A percentile compares a stretch with the other conserved stretches of the same genome.
Evolutionary conservation across 2,113 vertebrate species (phyloP).

Genomic region (Cephalopholis sonnerati): DNA sequence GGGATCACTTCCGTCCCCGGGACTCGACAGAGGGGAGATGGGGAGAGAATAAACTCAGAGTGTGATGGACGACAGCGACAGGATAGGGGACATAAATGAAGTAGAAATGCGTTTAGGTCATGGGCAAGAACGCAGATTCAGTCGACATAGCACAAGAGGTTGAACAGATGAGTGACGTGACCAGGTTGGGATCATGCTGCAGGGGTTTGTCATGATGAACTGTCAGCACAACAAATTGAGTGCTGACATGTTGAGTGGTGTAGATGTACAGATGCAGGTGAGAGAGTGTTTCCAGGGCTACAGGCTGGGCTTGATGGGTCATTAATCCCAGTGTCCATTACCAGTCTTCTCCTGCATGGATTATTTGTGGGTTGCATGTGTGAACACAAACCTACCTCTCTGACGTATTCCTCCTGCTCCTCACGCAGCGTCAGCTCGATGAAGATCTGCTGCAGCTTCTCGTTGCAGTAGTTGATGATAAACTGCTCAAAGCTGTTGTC

Average conservation of each 20-base stretch:
- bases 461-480: slow-evolving; percentile 99
- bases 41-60: slow-evolving; percentile 9
- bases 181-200: slow-evolving; percentile 8
- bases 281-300: neutral
- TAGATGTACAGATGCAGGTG: neutral
- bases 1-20: slow-evolving; percentile 75
- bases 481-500: slow-evolving; percentile 99
- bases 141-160: neutral
- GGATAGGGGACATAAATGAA: neutral
- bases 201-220: neutral
- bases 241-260: slow-evolving; percentile 24
- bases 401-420: slow-evolving; percentile 97
- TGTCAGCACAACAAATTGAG: slow-evolving; percentile 7
- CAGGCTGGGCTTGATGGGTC: neutral
- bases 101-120: slow-evolving; percentile 20
- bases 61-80: slow-evolving; percentile 31
- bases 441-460: slow-evolving; percentile 99
- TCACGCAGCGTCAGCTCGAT: slow-evolving; percentile 97
- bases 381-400: slow-evolving; percentile 87
- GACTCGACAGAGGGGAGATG: slow-evolving; percentile 35
- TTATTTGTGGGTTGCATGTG: neutral
- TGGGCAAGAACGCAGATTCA: neutral
- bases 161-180: slow-evolving; percentile 42
- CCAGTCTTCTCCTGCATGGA: neutral
- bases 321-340: slow-evolving; percentile 10